Evolutionary conservation across 2,888 invertebrate species (phyloP).

Genomic region (Acronicta alni): DNA sequence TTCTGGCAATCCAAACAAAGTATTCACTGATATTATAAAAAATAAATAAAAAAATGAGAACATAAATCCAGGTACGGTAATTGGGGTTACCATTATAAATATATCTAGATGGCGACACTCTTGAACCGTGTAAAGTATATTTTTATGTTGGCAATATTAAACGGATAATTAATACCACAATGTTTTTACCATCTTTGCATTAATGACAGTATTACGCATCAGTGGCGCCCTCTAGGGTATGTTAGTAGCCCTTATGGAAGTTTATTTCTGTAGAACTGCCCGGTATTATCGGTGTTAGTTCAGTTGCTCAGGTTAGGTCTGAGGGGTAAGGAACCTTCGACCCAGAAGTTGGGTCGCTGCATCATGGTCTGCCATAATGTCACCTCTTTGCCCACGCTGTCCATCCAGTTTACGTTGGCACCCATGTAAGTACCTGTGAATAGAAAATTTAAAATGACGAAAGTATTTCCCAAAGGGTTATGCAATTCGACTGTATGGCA

Average conservation of each 20-base stretch:
- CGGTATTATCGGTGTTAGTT: conserved; percentile 36
- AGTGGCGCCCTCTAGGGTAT: conserved; percentile 14
- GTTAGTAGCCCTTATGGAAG: neutral
- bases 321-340: conserved; percentile 97
- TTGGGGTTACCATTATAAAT: conserved; percentile 16
- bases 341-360: conserved; percentile 98
- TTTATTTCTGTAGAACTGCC: conserved; percentile 39
- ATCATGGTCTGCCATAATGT: conserved; percentile 98
- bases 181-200: conserved; percentile 40
- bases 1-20: conserved; percentile 9
- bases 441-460: conserved; percentile 12
- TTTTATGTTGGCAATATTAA: conserved; percentile 19
- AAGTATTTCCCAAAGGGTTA: too few relatives aligned
- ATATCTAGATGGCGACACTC: conserved; percentile 16
- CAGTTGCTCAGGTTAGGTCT: conserved; percentile 92
- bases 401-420: conserved; percentile 98
- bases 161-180: conserved; percentile 34
- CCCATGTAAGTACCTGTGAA: conserved; percentile 95
- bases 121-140: conserved; percentile 6
- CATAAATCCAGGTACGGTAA: conserved; percentile 14
- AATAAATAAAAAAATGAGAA: conserved; percentile 9
- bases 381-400: conserved; percentile 96
- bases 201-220: conserved; percentile 20
- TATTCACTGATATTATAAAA: conserved; percentile 21
- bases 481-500: too few relatives aligned